Conservation (phyloP, 2,888 invertebrate genomes). For the Brenthis ino region DNA sequence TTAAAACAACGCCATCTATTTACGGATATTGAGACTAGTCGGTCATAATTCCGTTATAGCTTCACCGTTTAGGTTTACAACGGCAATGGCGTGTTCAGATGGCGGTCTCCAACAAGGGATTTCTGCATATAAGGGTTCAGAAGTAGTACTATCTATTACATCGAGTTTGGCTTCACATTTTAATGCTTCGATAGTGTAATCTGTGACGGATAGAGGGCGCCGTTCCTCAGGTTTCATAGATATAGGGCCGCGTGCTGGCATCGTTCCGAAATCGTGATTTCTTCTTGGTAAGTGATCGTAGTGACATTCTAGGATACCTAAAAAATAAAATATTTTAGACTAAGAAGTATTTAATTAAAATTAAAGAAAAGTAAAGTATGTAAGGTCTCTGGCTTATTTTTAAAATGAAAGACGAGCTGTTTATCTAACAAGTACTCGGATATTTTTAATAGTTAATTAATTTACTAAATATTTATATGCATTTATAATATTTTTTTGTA, state of each 20-base stretch:
- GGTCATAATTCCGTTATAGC: constrained; percentile 79
- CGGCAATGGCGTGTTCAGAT: constrained; percentile 73
- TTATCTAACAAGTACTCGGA: too few species aligned
- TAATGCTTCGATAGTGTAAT: constrained; percentile 70
- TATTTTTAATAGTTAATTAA: too few species aligned
- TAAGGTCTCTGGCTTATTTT: too few species aligned
- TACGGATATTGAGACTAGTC: constrained; percentile 18
- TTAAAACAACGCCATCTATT: constrained; percentile 57
- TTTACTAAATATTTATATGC: too few species aligned
- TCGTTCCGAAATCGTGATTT: constrained; percentile 60
- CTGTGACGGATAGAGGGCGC: constrained; percentile 59
- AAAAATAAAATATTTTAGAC: constrained; percentile 32
- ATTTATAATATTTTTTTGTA: too few species aligned
- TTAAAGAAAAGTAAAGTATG: neutral
- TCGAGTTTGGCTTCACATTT: constrained; percentile 75
- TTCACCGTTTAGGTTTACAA: constrained; percentile 72
- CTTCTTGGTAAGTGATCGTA: constrained; percentile 83
- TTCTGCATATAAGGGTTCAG: constrained; percentile 86
- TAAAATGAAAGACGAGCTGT: too few species aligned
- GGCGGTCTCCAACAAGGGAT: constrained; percentile 82
- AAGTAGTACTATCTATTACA: constrained; percentile 64
- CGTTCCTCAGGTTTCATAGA: constrained; percentile 57
- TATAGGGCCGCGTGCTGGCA: constrained; percentile 55
- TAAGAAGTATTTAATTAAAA: neutral
- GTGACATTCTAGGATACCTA: constrained; percentile 82